A percentile compares a stretch with the other conserved stretches of the same genome.
Evolutionary conservation across 2,888 invertebrate genomes (phyloP).

Genomic region (Harpalus rufipes): DNA sequence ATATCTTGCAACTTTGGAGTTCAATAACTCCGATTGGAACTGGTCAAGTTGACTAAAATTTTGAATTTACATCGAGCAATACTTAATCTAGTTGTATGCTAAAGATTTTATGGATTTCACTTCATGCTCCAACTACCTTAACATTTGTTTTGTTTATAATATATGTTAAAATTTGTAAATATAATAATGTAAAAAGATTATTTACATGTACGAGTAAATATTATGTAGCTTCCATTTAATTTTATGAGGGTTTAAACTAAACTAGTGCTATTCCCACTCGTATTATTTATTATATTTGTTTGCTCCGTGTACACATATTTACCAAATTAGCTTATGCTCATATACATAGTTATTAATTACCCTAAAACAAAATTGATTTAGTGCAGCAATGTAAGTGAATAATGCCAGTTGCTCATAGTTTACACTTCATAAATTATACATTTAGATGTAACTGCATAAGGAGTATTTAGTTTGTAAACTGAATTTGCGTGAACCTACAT

Average conservation of each 20-base stretch:
- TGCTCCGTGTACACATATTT: neutral
- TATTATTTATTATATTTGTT: slow-evolving; percentile 10
- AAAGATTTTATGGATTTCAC: too few relatives aligned
- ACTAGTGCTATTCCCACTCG: neutral
- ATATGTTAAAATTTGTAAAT: too few relatives aligned
- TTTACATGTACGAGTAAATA: too few relatives aligned
- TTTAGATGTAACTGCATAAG: slow-evolving; percentile 45
- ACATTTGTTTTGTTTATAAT: too few relatives aligned
- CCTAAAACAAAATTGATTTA: slow-evolving; percentile 30
- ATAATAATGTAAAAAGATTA: too few relatives aligned
- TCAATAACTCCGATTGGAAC: too few relatives aligned
- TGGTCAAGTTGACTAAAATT: too few relatives aligned
- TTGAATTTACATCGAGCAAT: too few relatives aligned
- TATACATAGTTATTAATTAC: slow-evolving; percentile 12
- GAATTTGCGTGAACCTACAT: neutral
- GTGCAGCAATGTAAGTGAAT: slow-evolving; percentile 19
- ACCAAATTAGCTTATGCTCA: slow-evolving; percentile 6
- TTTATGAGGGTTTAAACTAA: neutral
- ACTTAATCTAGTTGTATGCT: too few relatives aligned
- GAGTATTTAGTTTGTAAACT: slow-evolving; percentile 32
- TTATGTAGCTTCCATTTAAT: neutral
- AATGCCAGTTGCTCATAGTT: slow-evolving; percentile 24
- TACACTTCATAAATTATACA: slow-evolving; percentile 42
- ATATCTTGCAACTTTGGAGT: too few relatives aligned
- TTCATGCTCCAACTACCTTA: too few relatives aligned